phyloP scores from a whole-genome alignment of 2,113 vertebrate species.

The Cebidichthys violaceus region DNA sequence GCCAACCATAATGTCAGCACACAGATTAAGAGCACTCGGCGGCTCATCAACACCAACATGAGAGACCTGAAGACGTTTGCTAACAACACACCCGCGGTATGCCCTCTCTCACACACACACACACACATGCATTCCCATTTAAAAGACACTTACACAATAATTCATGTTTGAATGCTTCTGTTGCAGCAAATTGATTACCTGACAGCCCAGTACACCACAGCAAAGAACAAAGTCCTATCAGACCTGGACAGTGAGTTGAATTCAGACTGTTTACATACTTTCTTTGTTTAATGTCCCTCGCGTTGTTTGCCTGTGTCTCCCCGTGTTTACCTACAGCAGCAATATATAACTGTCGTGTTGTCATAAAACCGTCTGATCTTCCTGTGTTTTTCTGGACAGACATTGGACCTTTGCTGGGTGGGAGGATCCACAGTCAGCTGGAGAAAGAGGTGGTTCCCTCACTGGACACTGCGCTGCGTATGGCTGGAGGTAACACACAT shows the following conservation, averaged over 20 bases:
- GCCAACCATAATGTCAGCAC: slow-evolving; percentile 91
- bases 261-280: neutral
- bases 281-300: slow-evolving; percentile 10
- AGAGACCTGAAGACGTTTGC: slow-evolving; percentile 90
- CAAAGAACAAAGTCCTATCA: slow-evolving; percentile 91
- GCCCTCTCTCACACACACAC: neutral
- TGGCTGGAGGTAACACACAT: slow-evolving; percentile 88
- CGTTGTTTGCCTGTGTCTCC: neutral
- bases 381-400: slow-evolving; percentile 77
- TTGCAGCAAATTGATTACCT: slow-evolving; percentile 93
- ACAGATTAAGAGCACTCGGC: slow-evolving; percentile 84
- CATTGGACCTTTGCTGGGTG: slow-evolving; percentile 88
- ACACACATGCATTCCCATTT: neutral
- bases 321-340: neutral
- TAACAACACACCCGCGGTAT: slow-evolving; percentile 89
- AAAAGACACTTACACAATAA: neutral
- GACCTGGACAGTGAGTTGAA: slow-evolving; percentile 92
- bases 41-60: slow-evolving; percentile 91
- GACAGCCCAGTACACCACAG: slow-evolving; percentile 88
- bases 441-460: slow-evolving; percentile 88
- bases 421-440: slow-evolving; percentile 86
- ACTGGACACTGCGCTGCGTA: slow-evolving; percentile 86
- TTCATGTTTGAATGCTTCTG: slow-evolving; percentile 16
- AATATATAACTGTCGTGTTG: neutral
- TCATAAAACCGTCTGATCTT: neutral